Conservation (phyloP, 2,797 vertebrate genomes). For the Sphaeramia orbicularis region DNA sequence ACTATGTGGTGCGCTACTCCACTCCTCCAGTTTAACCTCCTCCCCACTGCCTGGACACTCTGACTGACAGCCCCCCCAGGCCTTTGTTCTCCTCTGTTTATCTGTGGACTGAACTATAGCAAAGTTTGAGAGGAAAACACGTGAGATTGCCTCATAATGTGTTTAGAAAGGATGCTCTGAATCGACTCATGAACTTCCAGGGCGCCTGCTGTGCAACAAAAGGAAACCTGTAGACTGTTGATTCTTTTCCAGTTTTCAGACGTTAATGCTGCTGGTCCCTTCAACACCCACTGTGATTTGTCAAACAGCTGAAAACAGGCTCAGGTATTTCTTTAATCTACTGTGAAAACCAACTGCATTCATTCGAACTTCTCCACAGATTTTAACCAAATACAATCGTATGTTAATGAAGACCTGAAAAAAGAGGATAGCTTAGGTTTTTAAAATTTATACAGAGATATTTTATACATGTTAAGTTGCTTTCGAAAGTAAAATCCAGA, state of each 20-base stretch:
- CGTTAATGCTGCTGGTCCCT: constrained; percentile 63
- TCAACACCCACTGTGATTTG: constrained; percentile 74
- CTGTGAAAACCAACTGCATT: constrained; percentile 80
- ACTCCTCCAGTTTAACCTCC: constrained; percentile 87
- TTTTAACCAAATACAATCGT: constrained; percentile 19
- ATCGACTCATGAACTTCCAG: constrained; percentile 29
- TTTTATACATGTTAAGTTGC: constrained; percentile 45
- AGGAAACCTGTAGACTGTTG: constrained; percentile 46
- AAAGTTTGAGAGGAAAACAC: constrained; percentile 47
- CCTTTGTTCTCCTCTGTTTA: constrained; percentile 39
- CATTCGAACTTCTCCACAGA: constrained; percentile 40
- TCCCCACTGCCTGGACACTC: constrained; percentile 22
- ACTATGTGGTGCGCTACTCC: constrained; percentile 93
- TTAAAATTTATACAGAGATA: constrained; percentile 18
- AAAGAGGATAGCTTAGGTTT: constrained; percentile 4
- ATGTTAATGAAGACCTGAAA: constrained; percentile 19
- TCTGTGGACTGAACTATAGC: constrained; percentile 35
- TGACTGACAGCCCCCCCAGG: constrained; percentile 39
- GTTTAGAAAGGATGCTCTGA: constrained; percentile 35
- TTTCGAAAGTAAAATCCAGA: constrained; percentile 60
- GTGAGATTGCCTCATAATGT: constrained; percentile 20
- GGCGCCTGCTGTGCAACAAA: constrained; percentile 23
- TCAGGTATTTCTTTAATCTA: constrained; percentile 85
- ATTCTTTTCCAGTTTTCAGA: constrained; percentile 45
- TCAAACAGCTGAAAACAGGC: constrained; percentile 79